phyloP scores from a whole-genome alignment of 1,140 invertebrate species.

The Diprion similis region DNA sequence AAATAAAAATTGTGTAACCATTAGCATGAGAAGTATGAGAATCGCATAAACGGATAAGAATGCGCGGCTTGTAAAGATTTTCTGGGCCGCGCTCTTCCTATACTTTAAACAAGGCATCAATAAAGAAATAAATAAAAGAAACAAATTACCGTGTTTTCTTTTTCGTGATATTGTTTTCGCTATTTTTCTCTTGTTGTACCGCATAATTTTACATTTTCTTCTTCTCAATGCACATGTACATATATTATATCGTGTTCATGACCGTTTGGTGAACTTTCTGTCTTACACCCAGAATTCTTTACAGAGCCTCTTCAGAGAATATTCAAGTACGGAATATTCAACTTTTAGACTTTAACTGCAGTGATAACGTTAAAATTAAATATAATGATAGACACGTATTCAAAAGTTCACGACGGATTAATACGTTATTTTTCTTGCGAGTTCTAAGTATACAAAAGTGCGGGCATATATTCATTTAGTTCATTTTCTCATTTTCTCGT shows the following conservation, averaged over 20 bases:
- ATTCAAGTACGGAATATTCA: background rate
- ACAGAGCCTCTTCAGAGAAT: background rate
- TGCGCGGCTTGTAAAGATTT: conserved; percentile 2
- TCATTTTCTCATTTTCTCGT: background rate
- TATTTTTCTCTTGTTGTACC: background rate
- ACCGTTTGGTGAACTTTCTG: background rate
- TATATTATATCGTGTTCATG: background rate
- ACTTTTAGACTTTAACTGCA: background rate
- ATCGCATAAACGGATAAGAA: background rate
- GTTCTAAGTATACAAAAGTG: background rate
- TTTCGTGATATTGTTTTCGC: background rate
- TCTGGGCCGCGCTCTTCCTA: conserved; percentile 23
- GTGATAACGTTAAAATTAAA: background rate
- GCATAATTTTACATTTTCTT: conserved; percentile 16
- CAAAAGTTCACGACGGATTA: background rate
- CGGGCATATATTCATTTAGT: background rate
- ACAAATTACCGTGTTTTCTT: conserved; percentile 28
- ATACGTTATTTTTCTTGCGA: background rate
- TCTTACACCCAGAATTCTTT: background rate
- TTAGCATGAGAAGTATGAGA: background rate
- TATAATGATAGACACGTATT: background rate
- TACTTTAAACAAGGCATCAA: conserved; percentile 36
- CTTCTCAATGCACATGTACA: background rate
- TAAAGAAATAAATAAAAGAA: conserved; percentile 30
- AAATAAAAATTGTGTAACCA: background rate